Conservation (phyloP, 2,888 invertebrate genomes). For the Brenthis ino region DNA sequence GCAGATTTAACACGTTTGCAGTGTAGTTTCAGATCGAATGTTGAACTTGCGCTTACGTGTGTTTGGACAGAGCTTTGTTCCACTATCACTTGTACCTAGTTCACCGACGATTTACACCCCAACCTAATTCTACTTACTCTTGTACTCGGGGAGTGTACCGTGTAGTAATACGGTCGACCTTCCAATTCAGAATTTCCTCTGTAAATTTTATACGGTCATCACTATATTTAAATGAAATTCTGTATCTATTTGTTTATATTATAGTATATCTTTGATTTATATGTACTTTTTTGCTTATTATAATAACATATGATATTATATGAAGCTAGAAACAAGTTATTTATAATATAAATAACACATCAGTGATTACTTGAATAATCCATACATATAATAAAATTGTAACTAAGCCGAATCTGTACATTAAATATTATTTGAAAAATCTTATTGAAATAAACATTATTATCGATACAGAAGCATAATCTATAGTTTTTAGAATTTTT, state of each 20-base stretch:
- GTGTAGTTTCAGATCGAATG: constrained; percentile 51
- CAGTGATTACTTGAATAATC: too few species aligned
- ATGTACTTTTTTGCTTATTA: too few species aligned
- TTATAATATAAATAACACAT: too few species aligned
- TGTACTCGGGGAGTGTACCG: constrained; percentile 30
- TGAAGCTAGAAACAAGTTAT: too few species aligned
- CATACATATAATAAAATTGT: too few species aligned
- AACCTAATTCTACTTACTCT: constrained; percentile 51
- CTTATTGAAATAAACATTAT: too few species aligned
- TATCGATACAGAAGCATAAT: too few species aligned
- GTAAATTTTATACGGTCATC: constrained; percentile 2
- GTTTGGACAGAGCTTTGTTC: constrained; percentile 46
- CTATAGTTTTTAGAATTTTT: too few species aligned
- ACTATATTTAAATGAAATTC: neutral
- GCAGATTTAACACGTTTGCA: constrained; percentile 34
- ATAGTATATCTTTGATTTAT: neutral
- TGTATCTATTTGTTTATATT: neutral
- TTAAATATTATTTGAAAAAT: too few species aligned
- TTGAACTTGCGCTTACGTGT: constrained; percentile 60
- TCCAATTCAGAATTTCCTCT: constrained; percentile 17
- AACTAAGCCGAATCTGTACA: too few species aligned
- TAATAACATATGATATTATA: too few species aligned
- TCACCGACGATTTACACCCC: constrained; percentile 53
- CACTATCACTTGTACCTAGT: constrained; percentile 54
- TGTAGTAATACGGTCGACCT: constrained; percentile 26